These are phyloP conservation scores for Cephus rjabovi DNA, from an alignment of 2,888 invertebrate species.

Conservation along the genomic window DNA sequence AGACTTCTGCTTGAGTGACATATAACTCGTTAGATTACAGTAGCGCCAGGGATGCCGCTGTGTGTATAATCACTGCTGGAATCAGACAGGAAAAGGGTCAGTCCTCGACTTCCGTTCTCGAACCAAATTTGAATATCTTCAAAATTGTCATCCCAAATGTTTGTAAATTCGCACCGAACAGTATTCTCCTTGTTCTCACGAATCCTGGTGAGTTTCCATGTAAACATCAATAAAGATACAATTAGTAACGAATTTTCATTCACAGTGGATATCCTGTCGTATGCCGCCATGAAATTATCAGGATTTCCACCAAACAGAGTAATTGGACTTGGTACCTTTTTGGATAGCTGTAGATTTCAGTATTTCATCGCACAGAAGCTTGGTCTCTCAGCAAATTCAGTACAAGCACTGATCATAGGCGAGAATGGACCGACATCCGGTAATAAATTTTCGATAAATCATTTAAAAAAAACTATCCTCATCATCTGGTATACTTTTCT, in stretches of 20 bases:
- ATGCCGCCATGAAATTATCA: constrained; percentile 72
- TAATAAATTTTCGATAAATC: constrained; percentile 25
- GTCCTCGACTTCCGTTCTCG: constrained; percentile 67
- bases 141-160: constrained; percentile 72
- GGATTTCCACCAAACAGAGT: constrained; percentile 70
- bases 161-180: constrained; percentile 71
- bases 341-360: constrained; percentile 71
- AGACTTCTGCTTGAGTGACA: neutral
- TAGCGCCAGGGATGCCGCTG: constrained; percentile 69
- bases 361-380: constrained; percentile 69
- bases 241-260: constrained; percentile 7
- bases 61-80: constrained; percentile 74
- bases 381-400: constrained; percentile 67
- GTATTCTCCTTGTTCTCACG: constrained; percentile 66
- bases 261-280: constrained; percentile 71
- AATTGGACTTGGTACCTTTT: constrained; percentile 71
- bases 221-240: neutral
- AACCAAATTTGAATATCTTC: constrained; percentile 72
- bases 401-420: constrained; percentile 72
- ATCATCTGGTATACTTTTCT: constrained; percentile 26
- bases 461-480: neutral
- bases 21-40: constrained; percentile 66
- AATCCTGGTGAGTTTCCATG: constrained; percentile 44
- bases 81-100: constrained; percentile 70
- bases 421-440: constrained; percentile 70